Evolutionary conservation across 2,888 invertebrate genomes (phyloP), one percentile per base, ranked within the genome.

Genomic region (Callyntrura sp.): DNA sequence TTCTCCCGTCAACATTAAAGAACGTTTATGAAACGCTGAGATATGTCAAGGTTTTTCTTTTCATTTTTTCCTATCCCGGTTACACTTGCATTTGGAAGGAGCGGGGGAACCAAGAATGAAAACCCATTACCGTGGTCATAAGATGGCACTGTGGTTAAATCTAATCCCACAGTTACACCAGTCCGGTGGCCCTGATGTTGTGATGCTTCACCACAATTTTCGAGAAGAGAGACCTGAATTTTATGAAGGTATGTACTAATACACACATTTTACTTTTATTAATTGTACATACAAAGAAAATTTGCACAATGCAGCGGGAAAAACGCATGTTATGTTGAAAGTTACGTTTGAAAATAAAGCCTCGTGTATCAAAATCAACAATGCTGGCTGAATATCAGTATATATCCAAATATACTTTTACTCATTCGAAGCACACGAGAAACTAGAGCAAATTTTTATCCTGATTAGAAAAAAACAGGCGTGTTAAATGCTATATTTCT

Each of bases 141-240:
- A 98, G 95, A 97, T 98, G 96, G 97, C 98, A 86, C 96, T 98
- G 91, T 98, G 98, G 98, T 95, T 98, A 93, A 97, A 98, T 94
- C 95, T 98, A 85, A 96, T 98, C 92, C 98, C 98, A 17, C 97
- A 97, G 94, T 96, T 98, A 91, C 97, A 98, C 95, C 96, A 97
- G 93, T 97, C 97, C 0, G 97, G 97, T 23, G 96, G 96, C 92
- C 97, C 97, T 93, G 98, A 98, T 94, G 96, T 97, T 91, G 95
- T 96, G 93, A 97, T 98, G 97, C 96, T 97, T 0, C 97, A 97
- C 94, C 97, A 97, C 94, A 97, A 97, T 95, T 97, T 97, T 94
- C 96, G 97, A 93, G 97, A 97, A 90, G 97, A 97, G 93, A 96
- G 97, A 91, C 96, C 97, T 11, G 96, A 97, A 94, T 97, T 96